Evolutionary conservation across 2,113 vertebrate genomes (phyloP), one percentile per base, ranked within the genome.

Genomic region (Tupaia tana): DNA sequence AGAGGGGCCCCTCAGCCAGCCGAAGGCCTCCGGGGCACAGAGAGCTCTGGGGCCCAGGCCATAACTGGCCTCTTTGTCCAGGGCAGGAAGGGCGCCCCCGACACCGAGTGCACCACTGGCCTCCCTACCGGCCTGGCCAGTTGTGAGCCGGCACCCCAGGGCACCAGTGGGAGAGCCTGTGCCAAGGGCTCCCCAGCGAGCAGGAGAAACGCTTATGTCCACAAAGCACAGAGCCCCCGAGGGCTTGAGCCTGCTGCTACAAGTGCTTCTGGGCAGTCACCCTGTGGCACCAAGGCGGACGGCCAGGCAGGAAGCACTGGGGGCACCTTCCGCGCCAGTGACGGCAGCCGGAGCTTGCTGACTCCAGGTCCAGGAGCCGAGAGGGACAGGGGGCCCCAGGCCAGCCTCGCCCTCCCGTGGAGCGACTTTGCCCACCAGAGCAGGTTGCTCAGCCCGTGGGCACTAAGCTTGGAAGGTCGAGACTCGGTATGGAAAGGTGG

Each of bases 331-430:
- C 98, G 91, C 0, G 52, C 90, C 8, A 95, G 93, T 83, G 96
- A 92, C 2, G 97, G 96, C 0, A 97, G 98, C 94, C 97, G 70
- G 64, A 95, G 98, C 94, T 93, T 98, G 1, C 97, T 96, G 20
- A 90, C 97, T 16, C 97, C 97, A 4, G 97, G 92, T 71, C 97
- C 63, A 0, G 97, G 97, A 27, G 96, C 95, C 0, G 96, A 97
- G 31, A 96, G 92, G 81, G 97, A 96, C 3, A 95, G 95, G 61
- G 96, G 3, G 20, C 95, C 96, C 77, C 96, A 94, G 85, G 82
- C 86, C 9, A 6, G 95, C 83, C 89, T 82, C 0, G 0, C 89
- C 22, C 64, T 89, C 3, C 96, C 97, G 14, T 97, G 95, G 97
- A 71, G 70, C 0, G 5, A 52, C 0, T 54, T 86, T 9, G 64